phyloP scores from a whole-genome alignment of 2,888 invertebrate species.

The Cataglyphis cursor region DNA sequence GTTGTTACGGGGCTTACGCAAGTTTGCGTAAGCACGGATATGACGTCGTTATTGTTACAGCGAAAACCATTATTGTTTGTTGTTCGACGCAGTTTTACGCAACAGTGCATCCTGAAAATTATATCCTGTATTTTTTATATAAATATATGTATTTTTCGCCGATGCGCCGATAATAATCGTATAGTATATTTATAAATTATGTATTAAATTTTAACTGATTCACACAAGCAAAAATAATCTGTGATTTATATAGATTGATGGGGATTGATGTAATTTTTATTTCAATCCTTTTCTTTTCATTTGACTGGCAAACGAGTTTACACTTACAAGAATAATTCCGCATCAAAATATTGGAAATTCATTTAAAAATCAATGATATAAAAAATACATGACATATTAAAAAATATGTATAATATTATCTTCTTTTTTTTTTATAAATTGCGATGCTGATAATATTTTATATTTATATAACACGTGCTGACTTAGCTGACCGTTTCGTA shows the following conservation, averaged over 20 bases:
- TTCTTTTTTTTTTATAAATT: not conserved
- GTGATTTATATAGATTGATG: not conserved
- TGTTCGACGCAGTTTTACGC: not conserved
- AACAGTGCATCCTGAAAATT: not conserved
- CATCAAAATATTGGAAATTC: not conserved
- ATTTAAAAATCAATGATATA: not conserved
- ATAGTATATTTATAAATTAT: not conserved
- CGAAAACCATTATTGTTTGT: constrained; percentile 8
- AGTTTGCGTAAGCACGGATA: constrained; percentile 5
- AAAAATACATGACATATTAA: not conserved
- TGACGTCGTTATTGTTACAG: constrained; percentile 29
- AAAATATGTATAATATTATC: not conserved
- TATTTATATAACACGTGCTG: not conserved
- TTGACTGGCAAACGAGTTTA: not conserved
- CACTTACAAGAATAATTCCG: not conserved
- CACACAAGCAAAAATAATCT: not conserved
- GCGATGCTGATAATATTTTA: not conserved
- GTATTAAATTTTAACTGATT: constrained; percentile 9
- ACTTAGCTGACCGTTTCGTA: not conserved
- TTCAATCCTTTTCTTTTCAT: not conserved
- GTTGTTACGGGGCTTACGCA: not conserved
- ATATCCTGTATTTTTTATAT: not conserved
- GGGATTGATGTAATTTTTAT: not conserved
- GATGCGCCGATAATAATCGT: not conserved
- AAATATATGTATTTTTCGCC: not conserved